Conservation (phyloP, 2,113 vertebrate genomes). For the Alethe castanea region DNA sequence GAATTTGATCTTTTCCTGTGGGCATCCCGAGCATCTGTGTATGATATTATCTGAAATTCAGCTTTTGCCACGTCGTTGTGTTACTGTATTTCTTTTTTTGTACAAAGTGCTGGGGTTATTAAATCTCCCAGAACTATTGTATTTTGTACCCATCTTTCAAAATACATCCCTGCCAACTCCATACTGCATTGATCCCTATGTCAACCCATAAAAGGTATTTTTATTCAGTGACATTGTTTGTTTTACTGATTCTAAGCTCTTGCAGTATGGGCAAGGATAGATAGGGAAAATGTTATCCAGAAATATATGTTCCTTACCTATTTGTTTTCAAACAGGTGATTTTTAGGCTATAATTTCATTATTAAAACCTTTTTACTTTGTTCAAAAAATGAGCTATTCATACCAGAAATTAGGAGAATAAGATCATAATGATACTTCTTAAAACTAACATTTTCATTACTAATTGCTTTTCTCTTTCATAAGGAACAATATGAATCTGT, state of each 20-base stretch:
- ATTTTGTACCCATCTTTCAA: neutral
- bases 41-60: neutral
- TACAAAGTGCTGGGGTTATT: neutral
- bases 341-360: conserved; percentile 25
- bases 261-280: no score
- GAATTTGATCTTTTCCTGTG: neutral
- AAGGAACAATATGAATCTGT: conserved; percentile 13
- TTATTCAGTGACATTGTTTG: neutral
- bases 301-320: neutral
- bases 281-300: neutral
- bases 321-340: conserved; percentile 26
- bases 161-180: neutral
- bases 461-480: conserved; percentile 30
- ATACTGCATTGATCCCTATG: neutral
- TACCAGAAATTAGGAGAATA: conserved; percentile 4
- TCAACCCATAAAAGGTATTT: neutral
- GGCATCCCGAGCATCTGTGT: neutral
- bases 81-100: neutral
- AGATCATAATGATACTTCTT: conserved; percentile 10
- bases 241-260: neutral
- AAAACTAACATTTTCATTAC: conserved; percentile 48
- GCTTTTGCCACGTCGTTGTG: fast-evolving
- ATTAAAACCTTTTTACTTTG: neutral
- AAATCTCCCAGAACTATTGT: neutral
- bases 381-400: conserved; percentile 19